phyloP scores from a whole-genome alignment of 1,140 invertebrate species.

The Arctopsyche grandis region DNA sequence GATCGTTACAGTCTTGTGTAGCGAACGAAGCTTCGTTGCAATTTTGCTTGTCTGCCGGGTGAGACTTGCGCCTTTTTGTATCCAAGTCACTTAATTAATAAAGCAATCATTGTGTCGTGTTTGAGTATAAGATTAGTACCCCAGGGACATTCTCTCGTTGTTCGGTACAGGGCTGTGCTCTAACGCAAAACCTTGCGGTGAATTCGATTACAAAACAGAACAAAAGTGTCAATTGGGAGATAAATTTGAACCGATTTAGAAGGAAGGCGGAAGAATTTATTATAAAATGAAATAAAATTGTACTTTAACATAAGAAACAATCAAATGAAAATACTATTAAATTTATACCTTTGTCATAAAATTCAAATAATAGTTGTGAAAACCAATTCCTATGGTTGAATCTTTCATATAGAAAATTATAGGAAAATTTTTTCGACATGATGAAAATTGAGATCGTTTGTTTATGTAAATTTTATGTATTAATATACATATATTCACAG shows the following conservation, averaged over 20 bases:
- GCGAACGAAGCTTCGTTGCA: neutral
- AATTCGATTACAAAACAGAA: conserved; percentile 8
- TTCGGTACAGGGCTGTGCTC: neutral
- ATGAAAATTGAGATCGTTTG: too few relatives aligned
- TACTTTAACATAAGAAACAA: too few relatives aligned
- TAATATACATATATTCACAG: too few relatives aligned
- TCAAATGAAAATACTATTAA: too few relatives aligned
- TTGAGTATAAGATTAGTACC: conserved; percentile 51
- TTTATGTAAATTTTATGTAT: too few relatives aligned
- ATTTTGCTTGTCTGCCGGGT: neutral
- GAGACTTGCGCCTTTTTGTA: conserved; percentile 41
- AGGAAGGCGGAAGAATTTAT: neutral
- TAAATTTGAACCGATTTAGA: neutral
- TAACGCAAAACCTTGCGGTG: conserved; percentile 4
- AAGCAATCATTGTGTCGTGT: conserved; percentile 53
- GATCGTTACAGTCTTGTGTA: neutral
- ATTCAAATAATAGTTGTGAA: too few relatives aligned
- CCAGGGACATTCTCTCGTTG: conserved; percentile 22
- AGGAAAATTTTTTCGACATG: too few relatives aligned
- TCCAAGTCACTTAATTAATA: conserved; percentile 50
- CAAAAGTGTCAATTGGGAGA: neutral
- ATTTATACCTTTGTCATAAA: too few relatives aligned
- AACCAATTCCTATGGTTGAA: too few relatives aligned
- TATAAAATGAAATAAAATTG: too few relatives aligned
- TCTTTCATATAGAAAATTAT: too few relatives aligned